Evolutionary conservation across 2,113 vertebrate species (phyloP), one percentile per base, ranked within the genome.

Genomic region (Pteronura brasiliensis): DNA sequence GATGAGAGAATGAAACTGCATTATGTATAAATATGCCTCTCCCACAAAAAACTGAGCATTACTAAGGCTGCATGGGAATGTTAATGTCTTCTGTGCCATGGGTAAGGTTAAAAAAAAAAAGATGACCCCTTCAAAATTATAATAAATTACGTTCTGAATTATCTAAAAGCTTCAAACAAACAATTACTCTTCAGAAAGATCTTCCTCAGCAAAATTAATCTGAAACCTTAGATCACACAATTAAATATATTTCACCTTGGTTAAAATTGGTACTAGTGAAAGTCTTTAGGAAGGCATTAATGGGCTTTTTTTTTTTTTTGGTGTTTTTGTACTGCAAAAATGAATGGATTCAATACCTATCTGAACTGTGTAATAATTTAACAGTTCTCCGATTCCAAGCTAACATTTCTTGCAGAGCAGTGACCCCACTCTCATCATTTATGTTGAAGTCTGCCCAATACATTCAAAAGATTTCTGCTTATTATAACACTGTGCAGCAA

Each of bases 61-160:
- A 11, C 36, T 96, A 69, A 82, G 59, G 31, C 23, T 96, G 6
- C 31, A 84, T 71, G 72, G 57, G 89, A 96, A 96, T 97, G 87
- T 39, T 84, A 2, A 85, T 95, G 21, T 81, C 91, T 93, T 95
- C 80, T 90, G 74, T 69, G 67, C 36, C 82, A 21, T 88, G 47
- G 17, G 1, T 76, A 95, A 96, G 10, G 81, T 76, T 8, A 93
- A 63, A 97, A 95, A 96, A 96, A 96, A 49, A 74, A 34, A 76
- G 57, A 82, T 93, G 93, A 57, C 9, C 52, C 47, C 52, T 93
- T 88, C 74, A 20, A 98, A 93, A 97, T 80, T 1, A 91, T 94
- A 98, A 97, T 87, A 85, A 87, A 97, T 97, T 65, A 96, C 88
- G 52, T 97, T 96, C 87, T 89, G 90, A 98, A 97, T 76, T 72